phyloP scores from a whole-genome alignment of 2,888 invertebrate species.

The Aromia moschata region DNA sequence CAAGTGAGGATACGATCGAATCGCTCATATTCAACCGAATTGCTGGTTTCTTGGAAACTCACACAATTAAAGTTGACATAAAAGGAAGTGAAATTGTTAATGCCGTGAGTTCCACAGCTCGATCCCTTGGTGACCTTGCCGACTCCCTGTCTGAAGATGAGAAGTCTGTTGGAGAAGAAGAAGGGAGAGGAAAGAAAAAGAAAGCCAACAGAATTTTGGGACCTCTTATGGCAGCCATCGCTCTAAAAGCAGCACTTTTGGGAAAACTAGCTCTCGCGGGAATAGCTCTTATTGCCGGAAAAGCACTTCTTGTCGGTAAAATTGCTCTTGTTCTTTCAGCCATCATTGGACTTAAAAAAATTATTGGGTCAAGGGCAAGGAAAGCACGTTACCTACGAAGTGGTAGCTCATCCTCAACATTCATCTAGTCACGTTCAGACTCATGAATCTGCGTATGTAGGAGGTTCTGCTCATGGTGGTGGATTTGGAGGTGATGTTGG shows the following conservation, averaged over 20 bases:
- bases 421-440: slow-evolving; percentile 75
- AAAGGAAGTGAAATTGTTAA: slow-evolving; percentile 86
- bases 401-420: slow-evolving; percentile 86
- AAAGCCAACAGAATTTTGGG: slow-evolving; percentile 83
- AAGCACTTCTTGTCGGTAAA: slow-evolving; percentile 85
- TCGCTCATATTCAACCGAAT: slow-evolving; percentile 73
- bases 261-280: slow-evolving; percentile 82
- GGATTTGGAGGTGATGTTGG: slow-evolving; percentile 69
- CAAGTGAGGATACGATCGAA: slow-evolving; percentile 73
- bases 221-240: slow-evolving; percentile 78
- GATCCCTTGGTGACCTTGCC: slow-evolving; percentile 80
- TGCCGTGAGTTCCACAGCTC: slow-evolving; percentile 81
- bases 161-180: slow-evolving; percentile 69
- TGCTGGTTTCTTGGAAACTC: slow-evolving; percentile 80
- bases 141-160: slow-evolving; percentile 71
- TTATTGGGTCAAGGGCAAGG: slow-evolving; percentile 69
- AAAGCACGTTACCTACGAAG: slow-evolving; percentile 88
- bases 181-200: slow-evolving; percentile 80
- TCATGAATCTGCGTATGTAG: slow-evolving; percentile 70
- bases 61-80: slow-evolving; percentile 84
- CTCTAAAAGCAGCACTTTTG: slow-evolving; percentile 81
- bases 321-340: slow-evolving; percentile 84
- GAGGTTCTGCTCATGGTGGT: slow-evolving; percentile 55
- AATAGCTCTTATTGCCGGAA: slow-evolving; percentile 86
- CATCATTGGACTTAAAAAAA: slow-evolving; percentile 80